Conservation (phyloP, 2,888 invertebrate species). For the Caenorhabditis sp. region DNA sequence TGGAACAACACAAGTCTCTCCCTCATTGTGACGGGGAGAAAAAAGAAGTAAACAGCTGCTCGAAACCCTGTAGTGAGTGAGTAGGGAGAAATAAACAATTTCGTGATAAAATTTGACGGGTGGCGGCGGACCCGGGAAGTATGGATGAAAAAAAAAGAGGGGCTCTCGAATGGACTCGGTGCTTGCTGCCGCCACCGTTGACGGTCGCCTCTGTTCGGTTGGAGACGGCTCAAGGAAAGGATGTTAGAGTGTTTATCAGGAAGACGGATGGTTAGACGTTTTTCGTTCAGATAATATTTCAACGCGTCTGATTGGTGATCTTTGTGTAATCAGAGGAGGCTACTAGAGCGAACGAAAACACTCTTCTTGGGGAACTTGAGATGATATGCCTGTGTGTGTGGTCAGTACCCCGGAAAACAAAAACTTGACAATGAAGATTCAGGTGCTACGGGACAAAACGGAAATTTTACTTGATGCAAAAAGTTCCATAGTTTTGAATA, state of each 20-base stretch:
- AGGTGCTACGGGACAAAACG: too few relatives aligned
- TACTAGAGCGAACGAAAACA: constrained; percentile 12
- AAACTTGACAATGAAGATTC: too few relatives aligned
- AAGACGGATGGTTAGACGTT: constrained; percentile 13
- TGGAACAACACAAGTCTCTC: constrained; percentile 55
- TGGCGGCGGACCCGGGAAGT: constrained; percentile 36
- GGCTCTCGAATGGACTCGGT: constrained; percentile 18
- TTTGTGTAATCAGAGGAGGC: constrained; percentile 25
- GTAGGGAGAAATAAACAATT: constrained; percentile 66
- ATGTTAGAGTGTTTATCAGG: constrained; percentile 9
- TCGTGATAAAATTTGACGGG: constrained; percentile 68
- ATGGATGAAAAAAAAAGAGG: constrained; percentile 22
- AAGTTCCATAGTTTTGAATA: too few relatives aligned
- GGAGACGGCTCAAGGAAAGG: background rate
- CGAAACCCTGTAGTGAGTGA: constrained; percentile 55
- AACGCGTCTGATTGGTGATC: constrained; percentile 29
- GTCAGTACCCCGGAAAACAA: background rate
- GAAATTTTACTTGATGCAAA: too few relatives aligned
- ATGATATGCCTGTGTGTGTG: background rate
- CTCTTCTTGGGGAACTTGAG: background rate
- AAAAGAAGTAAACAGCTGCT: constrained; percentile 67
- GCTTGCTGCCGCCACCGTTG: constrained; percentile 31
- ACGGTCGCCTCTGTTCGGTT: constrained; percentile 46
- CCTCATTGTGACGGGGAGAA: constrained; percentile 27
- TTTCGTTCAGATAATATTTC: constrained; percentile 38